phyloP scores from a whole-genome alignment of 1,140 invertebrate genomes.

The Glossosoma conforme region DNA sequence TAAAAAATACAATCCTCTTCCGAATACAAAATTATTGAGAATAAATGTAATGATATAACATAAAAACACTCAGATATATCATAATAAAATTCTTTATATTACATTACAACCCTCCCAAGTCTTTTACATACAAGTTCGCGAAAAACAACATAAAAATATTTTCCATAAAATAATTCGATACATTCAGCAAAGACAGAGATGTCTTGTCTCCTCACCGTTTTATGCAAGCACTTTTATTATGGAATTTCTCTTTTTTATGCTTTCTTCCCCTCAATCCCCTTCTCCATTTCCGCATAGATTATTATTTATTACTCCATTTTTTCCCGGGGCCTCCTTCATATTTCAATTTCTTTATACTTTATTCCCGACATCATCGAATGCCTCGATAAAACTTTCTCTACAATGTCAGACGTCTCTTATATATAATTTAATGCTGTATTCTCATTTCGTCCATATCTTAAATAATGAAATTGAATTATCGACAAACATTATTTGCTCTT shows the following conservation, averaged over 20 bases:
- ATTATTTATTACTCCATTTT: constrained; percentile 31
- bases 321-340: constrained; percentile 28
- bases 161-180: no score
- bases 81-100: no score
- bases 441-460: constrained; percentile 2
- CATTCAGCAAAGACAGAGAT: no score
- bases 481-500: constrained; percentile 1
- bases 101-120: no score
- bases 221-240: constrained; percentile 29
- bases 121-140: no score
- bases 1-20: no score
- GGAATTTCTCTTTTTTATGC: no score
- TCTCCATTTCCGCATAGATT: constrained; percentile 30
- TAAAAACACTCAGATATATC: no score
- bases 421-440: constrained; percentile 16
- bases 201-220: no score
- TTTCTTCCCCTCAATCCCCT: constrained; percentile 18
- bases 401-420: constrained; percentile 9
- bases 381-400: constrained; percentile 25
- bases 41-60: no score
- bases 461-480: background rate
- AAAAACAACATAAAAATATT: no score
- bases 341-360: constrained; percentile 31
- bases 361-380: constrained; percentile 28
- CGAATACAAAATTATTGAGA: no score